Percentiles rank a stretch among this genome's conserved stretches.
Conservation (phyloP, 1,140 invertebrate genomes). For the Archivesica marissinica region DNA sequence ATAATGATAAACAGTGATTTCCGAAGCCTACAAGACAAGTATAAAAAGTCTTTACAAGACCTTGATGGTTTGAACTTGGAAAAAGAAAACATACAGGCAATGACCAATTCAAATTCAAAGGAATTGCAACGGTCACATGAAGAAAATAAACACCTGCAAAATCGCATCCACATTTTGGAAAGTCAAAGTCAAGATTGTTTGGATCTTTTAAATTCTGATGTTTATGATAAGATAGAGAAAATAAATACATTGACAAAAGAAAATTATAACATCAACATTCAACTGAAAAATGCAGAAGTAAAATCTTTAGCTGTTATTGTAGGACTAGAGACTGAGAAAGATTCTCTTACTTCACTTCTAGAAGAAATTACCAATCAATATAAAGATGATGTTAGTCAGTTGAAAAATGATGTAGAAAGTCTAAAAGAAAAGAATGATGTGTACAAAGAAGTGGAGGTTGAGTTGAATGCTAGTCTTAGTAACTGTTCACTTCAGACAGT, state of each 20-base stretch:
- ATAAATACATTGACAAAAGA: slow-evolving; percentile 20
- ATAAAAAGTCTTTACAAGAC: background rate
- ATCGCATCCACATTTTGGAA: background rate
- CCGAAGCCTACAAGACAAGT: slow-evolving; percentile 9
- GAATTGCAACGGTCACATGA: background rate
- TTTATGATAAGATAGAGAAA: background rate
- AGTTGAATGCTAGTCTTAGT: slow-evolving; percentile 1
- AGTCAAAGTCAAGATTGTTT: background rate
- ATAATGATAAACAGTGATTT: slow-evolving; percentile 50
- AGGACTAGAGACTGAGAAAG: slow-evolving; percentile 56
- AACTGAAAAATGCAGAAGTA: slow-evolving; percentile 54
- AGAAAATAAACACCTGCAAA: background rate
- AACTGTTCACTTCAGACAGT: background rate
- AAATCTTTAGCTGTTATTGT: slow-evolving; percentile 51
- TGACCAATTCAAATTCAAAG: background rate
- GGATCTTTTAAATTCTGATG: background rate
- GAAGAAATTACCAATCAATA: slow-evolving; percentile 3
- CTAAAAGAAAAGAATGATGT: background rate
- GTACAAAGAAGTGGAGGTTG: background rate
- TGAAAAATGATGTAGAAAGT: background rate
- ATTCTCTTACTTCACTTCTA: slow-evolving; percentile 19
- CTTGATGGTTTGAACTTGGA: background rate
- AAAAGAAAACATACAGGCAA: slow-evolving; percentile 9
- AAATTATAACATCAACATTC: slow-evolving; percentile 39
- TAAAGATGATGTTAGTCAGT: background rate